A percentile compares a stretch with the other conserved stretches of the same genome.
Evolutionary conservation across 2,888 invertebrate genomes (phyloP).

Genomic region (Pimpla rufipes): DNA sequence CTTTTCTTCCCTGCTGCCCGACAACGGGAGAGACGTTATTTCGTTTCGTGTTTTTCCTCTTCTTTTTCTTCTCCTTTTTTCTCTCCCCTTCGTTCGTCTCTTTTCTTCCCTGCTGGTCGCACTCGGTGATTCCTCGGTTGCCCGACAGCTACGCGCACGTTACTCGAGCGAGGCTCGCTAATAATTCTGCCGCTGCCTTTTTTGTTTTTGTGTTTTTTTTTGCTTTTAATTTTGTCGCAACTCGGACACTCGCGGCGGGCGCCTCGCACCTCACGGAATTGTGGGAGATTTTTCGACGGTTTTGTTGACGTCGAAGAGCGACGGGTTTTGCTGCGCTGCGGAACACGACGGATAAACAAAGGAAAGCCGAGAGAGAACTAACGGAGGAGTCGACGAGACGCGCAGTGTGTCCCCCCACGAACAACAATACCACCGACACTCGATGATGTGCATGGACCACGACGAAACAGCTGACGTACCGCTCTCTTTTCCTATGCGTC

Average conservation of each 20-base stretch:
- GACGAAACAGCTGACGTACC: constrained; percentile 82
- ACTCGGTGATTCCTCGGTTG: constrained; percentile 11
- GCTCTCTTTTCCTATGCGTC: constrained; percentile 71
- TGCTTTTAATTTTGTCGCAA: not conserved
- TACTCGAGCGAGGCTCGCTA: constrained; percentile 54
- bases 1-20: no score
- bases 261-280: constrained; percentile 7
- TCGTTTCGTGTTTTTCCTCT: constrained; percentile 12
- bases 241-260: not conserved
- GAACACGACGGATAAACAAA: constrained; percentile 63
- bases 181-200: constrained; percentile 3
- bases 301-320: not conserved
- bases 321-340: constrained; percentile 1
- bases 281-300: no score
- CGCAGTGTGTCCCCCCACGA: constrained; percentile 63
- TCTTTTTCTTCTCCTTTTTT: constrained; percentile 30
- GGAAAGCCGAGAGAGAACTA: constrained; percentile 57
- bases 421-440: constrained; percentile 66
- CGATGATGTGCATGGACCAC: constrained; percentile 69
- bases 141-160: constrained; percentile 62
- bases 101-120: constrained; percentile 25
- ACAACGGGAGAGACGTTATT: constrained; percentile 53
- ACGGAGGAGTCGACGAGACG: constrained; percentile 54
- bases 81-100: constrained; percentile 42
- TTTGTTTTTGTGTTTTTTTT: constrained; percentile 9